These are phyloP conservation scores for Eumeta japonica DNA, from an alignment of 1,140 invertebrate species.

Conservation along the genomic window DNA sequence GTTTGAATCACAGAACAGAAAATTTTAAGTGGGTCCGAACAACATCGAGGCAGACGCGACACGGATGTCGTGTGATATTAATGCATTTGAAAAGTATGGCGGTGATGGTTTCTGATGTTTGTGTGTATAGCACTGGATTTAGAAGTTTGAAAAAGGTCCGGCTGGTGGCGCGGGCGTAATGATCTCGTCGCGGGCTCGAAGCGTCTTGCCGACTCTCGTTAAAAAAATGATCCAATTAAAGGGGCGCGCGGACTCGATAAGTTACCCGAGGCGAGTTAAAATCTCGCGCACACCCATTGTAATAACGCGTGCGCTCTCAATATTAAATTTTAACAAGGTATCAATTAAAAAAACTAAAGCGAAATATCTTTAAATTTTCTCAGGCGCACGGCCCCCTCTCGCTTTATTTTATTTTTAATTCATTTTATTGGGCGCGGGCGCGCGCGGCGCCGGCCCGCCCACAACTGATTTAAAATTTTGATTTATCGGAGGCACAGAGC, in stretches of 20 bases:
- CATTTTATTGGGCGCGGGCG: conserved; percentile 51
- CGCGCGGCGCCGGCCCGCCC: conserved; percentile 40
- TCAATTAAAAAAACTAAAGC: conserved; percentile 58
- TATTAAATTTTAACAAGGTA: conserved; percentile 59
- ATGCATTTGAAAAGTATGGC: no score
- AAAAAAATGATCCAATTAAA: conserved; percentile 54
- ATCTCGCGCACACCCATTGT: conserved; percentile 53
- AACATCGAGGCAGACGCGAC: no score
- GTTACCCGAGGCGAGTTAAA: conserved; percentile 48
- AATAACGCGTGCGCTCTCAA: conserved; percentile 51
- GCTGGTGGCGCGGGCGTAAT: no score
- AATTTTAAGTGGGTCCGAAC: no score
- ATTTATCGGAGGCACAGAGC: conserved; percentile 50
- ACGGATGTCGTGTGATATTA: no score
- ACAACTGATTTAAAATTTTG: conserved; percentile 57
- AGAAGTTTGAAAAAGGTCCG: no score
- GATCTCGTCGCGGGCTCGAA: conserved; percentile 26
- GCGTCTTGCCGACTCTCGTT: conserved; percentile 41
- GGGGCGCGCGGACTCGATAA: conserved; percentile 36
- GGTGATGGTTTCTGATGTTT: no score
- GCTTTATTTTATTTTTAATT: conserved; percentile 53
- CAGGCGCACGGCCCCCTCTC: conserved; percentile 36
- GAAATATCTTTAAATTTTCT: conserved; percentile 54
- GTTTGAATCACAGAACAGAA: no score
- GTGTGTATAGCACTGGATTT: no score